phyloP scores from a whole-genome alignment of 2,888 invertebrate genomes.

The Empis livida region DNA sequence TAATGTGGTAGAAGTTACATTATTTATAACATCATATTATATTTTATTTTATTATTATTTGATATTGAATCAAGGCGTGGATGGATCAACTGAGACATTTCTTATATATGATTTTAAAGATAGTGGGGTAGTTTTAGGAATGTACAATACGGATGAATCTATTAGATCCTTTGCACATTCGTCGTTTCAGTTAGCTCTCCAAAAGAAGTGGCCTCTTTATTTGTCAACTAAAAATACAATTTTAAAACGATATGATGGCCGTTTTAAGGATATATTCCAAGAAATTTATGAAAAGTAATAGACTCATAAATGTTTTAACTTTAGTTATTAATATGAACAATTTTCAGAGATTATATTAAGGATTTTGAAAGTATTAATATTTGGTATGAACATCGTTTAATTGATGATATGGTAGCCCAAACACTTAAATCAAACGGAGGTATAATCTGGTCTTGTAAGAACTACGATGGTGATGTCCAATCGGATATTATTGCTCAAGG shows the following conservation, averaged over 20 bases:
- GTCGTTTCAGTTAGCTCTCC: slow-evolving; percentile 74
- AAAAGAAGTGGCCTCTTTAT: slow-evolving; percentile 80
- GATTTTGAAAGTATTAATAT: slow-evolving; percentile 64
- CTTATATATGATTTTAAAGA: slow-evolving; percentile 59
- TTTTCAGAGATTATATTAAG: slow-evolving; percentile 51
- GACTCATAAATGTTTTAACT: too few species aligned
- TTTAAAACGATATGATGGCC: slow-evolving; percentile 75
- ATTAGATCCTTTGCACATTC: slow-evolving; percentile 74
- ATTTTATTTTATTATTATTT: slow-evolving; percentile 49
- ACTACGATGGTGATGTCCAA: slow-evolving; percentile 87
- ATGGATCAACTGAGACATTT: slow-evolving; percentile 43
- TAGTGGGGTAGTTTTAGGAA: slow-evolving; percentile 67
- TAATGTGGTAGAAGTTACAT: too few species aligned
- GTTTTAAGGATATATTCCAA: slow-evolving; percentile 86
- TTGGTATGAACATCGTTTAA: slow-evolving; percentile 85
- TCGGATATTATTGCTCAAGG: slow-evolving; percentile 77
- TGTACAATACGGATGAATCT: slow-evolving; percentile 86
- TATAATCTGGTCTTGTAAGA: slow-evolving; percentile 88
- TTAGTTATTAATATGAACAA: too few species aligned
- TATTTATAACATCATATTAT: slow-evolving; percentile 10
- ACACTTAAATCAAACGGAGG: slow-evolving; percentile 70
- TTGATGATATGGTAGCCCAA: slow-evolving; percentile 85
- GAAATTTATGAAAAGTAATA: slow-evolving; percentile 67
- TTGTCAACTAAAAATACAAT: slow-evolving; percentile 87
- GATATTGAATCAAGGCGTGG: too few species aligned